These are phyloP conservation scores for Chelon auratus DNA, from an alignment of 2,797 vertebrate species.

Conservation along the genomic window DNA sequence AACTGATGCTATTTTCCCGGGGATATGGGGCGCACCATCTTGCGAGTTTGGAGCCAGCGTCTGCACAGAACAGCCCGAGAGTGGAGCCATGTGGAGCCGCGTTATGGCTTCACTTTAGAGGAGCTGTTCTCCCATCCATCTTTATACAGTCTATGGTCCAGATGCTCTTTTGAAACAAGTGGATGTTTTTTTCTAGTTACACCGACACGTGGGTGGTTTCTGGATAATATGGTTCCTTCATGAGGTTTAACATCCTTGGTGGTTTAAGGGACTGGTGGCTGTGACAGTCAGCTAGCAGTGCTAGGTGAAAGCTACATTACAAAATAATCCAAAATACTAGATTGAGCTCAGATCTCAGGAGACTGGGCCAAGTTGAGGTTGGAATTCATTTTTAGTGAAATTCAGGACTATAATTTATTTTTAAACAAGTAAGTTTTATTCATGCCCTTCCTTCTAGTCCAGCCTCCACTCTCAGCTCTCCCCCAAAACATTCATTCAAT, in stretches of 20 bases:
- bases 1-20: too few relatives aligned
- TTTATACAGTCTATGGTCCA: too few relatives aligned
- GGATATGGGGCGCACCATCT: too few relatives aligned
- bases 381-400: not conserved
- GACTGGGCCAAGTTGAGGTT: not conserved
- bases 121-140: too few relatives aligned
- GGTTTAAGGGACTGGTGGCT: not conserved
- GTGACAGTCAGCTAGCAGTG: not conserved
- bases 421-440: not conserved
- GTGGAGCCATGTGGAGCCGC: too few relatives aligned
- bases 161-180: too few relatives aligned
- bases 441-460: not conserved
- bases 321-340: not conserved
- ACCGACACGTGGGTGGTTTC: too few relatives aligned
- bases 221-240: not conserved
- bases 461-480: not conserved
- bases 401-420: not conserved
- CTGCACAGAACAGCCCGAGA: too few relatives aligned
- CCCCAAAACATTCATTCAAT: not conserved
- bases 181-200: too few relatives aligned
- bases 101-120: too few relatives aligned
- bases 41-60: too few relatives aligned
- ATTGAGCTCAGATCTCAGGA: not conserved
- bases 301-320: not conserved
- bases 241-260: not conserved